These are phyloP conservation scores for Caenorhabditis uteleia DNA, from an alignment of 2,888 invertebrate genomes.

Conservation along the genomic window DNA sequence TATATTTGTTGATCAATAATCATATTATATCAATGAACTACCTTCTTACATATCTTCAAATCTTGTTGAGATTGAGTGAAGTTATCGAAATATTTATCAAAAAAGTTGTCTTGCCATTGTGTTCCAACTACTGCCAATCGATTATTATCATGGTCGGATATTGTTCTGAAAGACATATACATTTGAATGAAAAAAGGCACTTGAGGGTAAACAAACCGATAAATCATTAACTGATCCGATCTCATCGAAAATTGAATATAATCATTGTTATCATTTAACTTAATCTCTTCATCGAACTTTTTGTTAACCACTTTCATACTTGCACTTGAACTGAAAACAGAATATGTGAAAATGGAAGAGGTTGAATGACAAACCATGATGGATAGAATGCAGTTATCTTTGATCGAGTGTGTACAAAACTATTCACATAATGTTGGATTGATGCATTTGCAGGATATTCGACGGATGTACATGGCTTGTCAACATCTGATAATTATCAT, in stretches of 20 bases:
- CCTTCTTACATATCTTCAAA: conserved; percentile 33
- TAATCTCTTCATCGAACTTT: conserved; percentile 46
- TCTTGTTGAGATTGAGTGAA: conserved; percentile 31
- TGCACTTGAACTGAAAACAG: conserved; percentile 36
- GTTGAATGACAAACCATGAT: conserved; percentile 38
- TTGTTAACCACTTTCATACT: conserved; percentile 40
- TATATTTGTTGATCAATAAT: not conserved
- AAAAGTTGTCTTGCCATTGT: conserved; percentile 53
- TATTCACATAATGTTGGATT: conserved; percentile 40
- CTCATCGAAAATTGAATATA: conserved; percentile 26
- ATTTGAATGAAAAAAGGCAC: not conserved
- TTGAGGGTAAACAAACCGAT: conserved; percentile 1
- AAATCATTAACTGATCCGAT: conserved; percentile 22
- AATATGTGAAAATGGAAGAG: not conserved
- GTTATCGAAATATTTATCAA: conserved; percentile 50
- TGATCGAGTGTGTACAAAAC: conserved; percentile 55
- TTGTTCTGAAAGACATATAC: conserved; percentile 13
- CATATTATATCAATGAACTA: not conserved
- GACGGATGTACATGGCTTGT: conserved; percentile 17
- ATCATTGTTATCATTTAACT: conserved; percentile 37
- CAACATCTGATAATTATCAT: conserved; percentile 10
- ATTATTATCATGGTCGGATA: conserved; percentile 35
- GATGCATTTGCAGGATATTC: conserved; percentile 17
- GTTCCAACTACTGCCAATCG: conserved; percentile 55
- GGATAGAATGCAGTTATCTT: conserved; percentile 58